These are phyloP conservation scores for Corella eumyota DNA, from an alignment of 23 tunicate genomes.

Conservation along the genomic window DNA sequence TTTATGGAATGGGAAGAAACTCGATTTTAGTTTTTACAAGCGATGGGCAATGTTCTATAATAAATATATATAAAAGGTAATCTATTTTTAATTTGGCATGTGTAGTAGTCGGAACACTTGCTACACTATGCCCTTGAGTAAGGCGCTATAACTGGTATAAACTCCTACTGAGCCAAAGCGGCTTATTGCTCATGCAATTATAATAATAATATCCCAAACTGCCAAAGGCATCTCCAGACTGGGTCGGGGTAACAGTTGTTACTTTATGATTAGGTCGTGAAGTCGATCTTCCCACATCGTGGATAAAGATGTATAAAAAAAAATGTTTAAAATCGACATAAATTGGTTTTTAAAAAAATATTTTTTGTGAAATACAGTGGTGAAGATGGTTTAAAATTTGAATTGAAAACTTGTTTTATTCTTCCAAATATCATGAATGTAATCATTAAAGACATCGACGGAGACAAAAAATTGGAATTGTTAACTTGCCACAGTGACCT, in stretches of 20 bases:
- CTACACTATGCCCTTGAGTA: no score
- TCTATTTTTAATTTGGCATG: no score
- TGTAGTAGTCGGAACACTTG: no score
- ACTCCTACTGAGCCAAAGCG: no score
- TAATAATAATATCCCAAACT: no score
- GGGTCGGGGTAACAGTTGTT: no score
- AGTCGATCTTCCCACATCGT: no score
- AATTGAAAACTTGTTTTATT: slow-evolving; percentile 1
- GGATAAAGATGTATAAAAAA: slow-evolving; percentile 18
- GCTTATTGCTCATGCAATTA: no score
- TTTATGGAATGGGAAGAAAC: slow-evolving; percentile 31
- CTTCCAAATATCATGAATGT: slow-evolving; percentile 28
- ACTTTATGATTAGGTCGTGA: no score
- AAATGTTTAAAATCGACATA: background rate
- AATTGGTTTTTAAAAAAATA: background rate
- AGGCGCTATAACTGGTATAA: no score
- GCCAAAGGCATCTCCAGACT: no score
- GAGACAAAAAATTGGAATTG: slow-evolving; percentile 37
- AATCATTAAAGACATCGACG: slow-evolving; percentile 55
- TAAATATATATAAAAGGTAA: slow-evolving; percentile 23
- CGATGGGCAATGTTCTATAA: slow-evolving; percentile 34
- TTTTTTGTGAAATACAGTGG: background rate
- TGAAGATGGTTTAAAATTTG: slow-evolving; percentile 4
- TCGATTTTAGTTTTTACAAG: slow-evolving; percentile 29
- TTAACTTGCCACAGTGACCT: slow-evolving; percentile 67